Percentiles rank a stretch among this genome's conserved stretches.
Evolutionary conservation across 2,797 vertebrate species (phyloP).

Genomic region (Melanotaenia pygmaea): DNA sequence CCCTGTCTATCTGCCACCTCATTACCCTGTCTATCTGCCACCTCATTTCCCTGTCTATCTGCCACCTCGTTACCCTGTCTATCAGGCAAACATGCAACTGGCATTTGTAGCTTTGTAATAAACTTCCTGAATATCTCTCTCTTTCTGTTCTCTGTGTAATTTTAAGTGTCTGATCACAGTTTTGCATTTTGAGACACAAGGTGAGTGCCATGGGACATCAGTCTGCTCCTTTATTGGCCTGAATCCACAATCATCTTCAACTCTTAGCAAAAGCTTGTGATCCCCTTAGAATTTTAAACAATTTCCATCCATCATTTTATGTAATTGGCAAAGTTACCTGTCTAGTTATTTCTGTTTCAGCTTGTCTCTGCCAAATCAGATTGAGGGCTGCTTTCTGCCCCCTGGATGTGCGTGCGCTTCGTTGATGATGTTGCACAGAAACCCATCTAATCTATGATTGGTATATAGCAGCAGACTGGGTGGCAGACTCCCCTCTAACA

Average conservation of each 20-base stretch:
- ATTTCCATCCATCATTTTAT: not conserved
- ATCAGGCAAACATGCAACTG: not conserved
- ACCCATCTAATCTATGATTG: not conserved
- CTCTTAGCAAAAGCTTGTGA: not conserved
- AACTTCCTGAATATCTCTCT: not conserved
- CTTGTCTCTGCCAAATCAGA: not conserved
- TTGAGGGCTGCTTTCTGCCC: not conserved
- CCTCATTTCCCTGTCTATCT: no score
- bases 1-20: no score
- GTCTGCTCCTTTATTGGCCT: not conserved
- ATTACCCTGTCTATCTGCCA: no score
- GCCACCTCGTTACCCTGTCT: no score
- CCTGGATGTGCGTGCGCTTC: not conserved
- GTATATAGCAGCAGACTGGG: no score
- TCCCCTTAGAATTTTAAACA: not conserved
- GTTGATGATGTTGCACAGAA: not conserved
- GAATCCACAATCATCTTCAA: not conserved
- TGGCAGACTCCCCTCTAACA: no score
- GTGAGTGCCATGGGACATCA: not conserved
- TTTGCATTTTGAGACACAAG: not conserved
- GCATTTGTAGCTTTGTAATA: not conserved
- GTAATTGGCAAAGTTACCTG: not conserved
- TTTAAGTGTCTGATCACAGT: not conserved
- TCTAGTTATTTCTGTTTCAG: not conserved
- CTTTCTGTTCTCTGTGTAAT: no score